phyloP scores from a whole-genome alignment of 2,888 invertebrate genomes.

The Drosophila affinis region DNA sequence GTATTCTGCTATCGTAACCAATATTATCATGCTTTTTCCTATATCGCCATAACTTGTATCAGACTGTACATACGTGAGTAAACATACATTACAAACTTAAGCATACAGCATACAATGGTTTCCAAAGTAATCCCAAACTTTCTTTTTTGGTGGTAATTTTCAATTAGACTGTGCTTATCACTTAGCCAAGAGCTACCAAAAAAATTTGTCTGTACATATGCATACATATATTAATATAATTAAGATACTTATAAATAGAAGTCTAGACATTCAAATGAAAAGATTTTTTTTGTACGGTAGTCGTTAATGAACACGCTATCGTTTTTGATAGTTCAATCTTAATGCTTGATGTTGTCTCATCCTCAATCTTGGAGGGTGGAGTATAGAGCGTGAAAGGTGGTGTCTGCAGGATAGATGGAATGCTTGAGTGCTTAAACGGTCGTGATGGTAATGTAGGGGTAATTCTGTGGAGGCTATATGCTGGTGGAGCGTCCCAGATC shows the following conservation, averaged over 20 bases:
- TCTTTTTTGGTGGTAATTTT: conserved; percentile 7
- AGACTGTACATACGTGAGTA: no score
- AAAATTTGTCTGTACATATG: conserved; percentile 20
- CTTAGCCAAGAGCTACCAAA: conserved; percentile 27
- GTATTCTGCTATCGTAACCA: no score
- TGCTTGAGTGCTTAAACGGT: neutral
- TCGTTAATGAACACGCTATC: neutral
- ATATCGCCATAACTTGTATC: no score
- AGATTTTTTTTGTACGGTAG: no score
- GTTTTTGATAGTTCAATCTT: neutral
- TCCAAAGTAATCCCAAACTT: no score
- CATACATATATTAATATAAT: conserved; percentile 17
- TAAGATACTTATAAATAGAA: conserved; percentile 22
- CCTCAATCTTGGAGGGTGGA: neutral
- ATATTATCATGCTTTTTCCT: no score
- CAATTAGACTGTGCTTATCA: conserved; percentile 48
- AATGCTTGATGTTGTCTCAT: neutral
- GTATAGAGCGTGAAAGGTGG: neutral
- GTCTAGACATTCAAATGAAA: conserved; percentile 18
- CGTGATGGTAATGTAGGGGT: conserved; percentile 4
- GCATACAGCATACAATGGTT: no score
- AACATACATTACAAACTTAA: no score
- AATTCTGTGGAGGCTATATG: conserved; percentile 70
- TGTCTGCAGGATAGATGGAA: conserved; percentile 5
- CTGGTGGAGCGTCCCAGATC: conserved; percentile 82